These are phyloP conservation scores for Ganaspis sp. DNA, from an alignment of 1,140 invertebrate species.

Conservation along the genomic window DNA sequence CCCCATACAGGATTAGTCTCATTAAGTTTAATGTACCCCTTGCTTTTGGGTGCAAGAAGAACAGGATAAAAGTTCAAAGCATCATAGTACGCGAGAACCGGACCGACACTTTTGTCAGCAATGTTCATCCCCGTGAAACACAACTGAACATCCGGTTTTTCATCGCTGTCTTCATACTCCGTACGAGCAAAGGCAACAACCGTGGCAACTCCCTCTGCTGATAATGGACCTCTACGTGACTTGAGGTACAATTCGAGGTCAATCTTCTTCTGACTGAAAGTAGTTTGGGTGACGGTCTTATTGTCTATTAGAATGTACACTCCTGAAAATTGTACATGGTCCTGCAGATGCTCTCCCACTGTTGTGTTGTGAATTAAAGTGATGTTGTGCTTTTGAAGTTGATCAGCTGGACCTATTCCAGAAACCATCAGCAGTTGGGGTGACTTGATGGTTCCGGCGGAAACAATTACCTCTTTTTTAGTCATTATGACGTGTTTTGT, in stretches of 20 bases:
- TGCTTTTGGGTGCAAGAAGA: constrained; percentile 76
- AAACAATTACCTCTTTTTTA: constrained; percentile 68
- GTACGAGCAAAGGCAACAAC: constrained; percentile 56
- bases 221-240: constrained; percentile 46
- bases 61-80: constrained; percentile 69
- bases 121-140: constrained; percentile 50
- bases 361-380: constrained; percentile 68
- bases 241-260: constrained; percentile 55
- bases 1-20: constrained; percentile 76
- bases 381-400: constrained; percentile 64
- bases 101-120: constrained; percentile 32
- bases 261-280: constrained; percentile 72
- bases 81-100: constrained; percentile 61
- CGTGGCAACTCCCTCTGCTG: constrained; percentile 34
- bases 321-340: constrained; percentile 79
- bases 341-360: constrained; percentile 84
- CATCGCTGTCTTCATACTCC: constrained; percentile 32
- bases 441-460: constrained; percentile 66
- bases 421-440: constrained; percentile 76
- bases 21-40: constrained; percentile 73
- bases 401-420: constrained; percentile 74
- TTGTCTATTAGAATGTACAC: constrained; percentile 75
- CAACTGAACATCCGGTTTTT: constrained; percentile 55
- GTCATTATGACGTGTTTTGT: constrained; percentile 61
- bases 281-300: constrained; percentile 72